phyloP scores from a whole-genome alignment of 2,797 vertebrate species.

The Clarias fuscus region DNA sequence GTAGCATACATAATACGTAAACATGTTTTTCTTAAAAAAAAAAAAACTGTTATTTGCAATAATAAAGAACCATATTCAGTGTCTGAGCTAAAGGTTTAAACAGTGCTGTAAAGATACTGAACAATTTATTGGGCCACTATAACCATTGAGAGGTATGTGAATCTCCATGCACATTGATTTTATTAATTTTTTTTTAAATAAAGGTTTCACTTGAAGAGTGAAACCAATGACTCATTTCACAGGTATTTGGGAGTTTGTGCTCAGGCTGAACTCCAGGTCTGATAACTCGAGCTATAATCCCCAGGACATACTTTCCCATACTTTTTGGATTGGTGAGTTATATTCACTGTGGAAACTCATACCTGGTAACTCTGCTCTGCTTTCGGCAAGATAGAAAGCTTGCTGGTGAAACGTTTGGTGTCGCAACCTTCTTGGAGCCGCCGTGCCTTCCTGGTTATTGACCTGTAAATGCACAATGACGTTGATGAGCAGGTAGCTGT shows the following conservation, averaged over 20 bases:
- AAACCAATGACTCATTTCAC: constrained; percentile 43
- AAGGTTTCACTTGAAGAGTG: constrained; percentile 22
- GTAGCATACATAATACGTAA: no score
- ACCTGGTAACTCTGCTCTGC: background rate
- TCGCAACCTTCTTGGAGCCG: background rate
- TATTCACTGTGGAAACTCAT: background rate
- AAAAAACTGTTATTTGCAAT: background rate
- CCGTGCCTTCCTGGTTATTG: constrained; percentile 30
- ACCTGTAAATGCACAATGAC: constrained; percentile 24
- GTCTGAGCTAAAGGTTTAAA: background rate
- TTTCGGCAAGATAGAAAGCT: background rate
- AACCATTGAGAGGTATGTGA: background rate
- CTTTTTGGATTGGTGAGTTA: background rate
- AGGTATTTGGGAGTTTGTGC: constrained; percentile 34
- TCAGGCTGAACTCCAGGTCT: background rate
- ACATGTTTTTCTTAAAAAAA: no score
- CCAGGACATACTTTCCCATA: background rate
- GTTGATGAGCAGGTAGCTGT: background rate
- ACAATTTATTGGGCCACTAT: background rate
- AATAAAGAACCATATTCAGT: background rate
- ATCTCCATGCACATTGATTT: background rate
- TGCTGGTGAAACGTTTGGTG: background rate
- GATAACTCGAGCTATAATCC: background rate
- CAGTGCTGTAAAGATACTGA: background rate
- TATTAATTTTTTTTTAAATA: background rate